phyloP scores from a whole-genome alignment of 2,797 vertebrate species.

The Enteromius viviparus region DNA sequence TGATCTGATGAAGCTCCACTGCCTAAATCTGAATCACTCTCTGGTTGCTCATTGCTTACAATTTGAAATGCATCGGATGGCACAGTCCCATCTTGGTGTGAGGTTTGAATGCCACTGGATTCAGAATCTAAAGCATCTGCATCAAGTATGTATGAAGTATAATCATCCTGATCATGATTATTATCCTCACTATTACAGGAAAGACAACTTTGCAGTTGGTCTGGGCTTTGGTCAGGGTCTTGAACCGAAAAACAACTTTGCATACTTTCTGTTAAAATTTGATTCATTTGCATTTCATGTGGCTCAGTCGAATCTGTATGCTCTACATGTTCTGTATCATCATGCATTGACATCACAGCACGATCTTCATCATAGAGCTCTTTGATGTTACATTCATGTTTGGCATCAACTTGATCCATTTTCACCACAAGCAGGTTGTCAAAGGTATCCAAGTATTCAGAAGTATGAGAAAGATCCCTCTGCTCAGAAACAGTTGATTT shows the following conservation, averaged over 20 bases:
- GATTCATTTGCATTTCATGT: slow-evolving; percentile 44
- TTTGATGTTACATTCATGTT: slow-evolving; percentile 8
- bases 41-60: slow-evolving; percentile 62
- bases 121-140: slow-evolving; percentile 73
- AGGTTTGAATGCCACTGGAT: slow-evolving; percentile 73
- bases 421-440: slow-evolving; percentile 65
- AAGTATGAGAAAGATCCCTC: slow-evolving; percentile 63
- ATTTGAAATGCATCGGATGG: slow-evolving; percentile 60
- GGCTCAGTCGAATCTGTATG: slow-evolving; percentile 45
- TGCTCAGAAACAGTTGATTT: slow-evolving; percentile 72
- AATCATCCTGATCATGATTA: slow-evolving; percentile 70
- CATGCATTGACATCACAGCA: slow-evolving; percentile 16
- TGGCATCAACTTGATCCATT: slow-evolving; percentile 42
- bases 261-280: slow-evolving; percentile 37
- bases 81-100: slow-evolving; percentile 68
- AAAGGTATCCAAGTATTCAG: slow-evolving; percentile 68
- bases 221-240: slow-evolving; percentile 56
- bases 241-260: slow-evolving; percentile 44
- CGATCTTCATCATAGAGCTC: slow-evolving; percentile 29
- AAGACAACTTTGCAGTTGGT: slow-evolving; percentile 29
- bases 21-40: slow-evolving; percentile 71
- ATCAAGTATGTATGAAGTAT: slow-evolving; percentile 55
- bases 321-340: slow-evolving; percentile 40
- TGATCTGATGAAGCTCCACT: slow-evolving; percentile 73
- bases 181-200: slow-evolving; percentile 64